Conservation (phyloP, 92 coral and sea anemone species). For the Parazoanthus darwini region DNA sequence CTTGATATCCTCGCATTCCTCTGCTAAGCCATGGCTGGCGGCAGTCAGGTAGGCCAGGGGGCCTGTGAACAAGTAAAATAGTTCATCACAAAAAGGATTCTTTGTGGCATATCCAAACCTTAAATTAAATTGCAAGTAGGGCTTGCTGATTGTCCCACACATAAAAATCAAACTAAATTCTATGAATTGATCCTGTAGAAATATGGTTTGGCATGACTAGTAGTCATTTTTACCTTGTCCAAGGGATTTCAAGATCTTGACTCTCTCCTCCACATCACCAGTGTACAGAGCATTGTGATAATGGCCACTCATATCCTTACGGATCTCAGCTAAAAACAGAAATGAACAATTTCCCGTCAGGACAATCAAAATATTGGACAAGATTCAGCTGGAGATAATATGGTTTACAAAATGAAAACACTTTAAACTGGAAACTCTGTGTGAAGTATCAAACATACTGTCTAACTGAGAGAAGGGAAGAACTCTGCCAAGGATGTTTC, state of each 20-base stretch:
- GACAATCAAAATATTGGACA: not conserved
- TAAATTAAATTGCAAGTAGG: too few species aligned
- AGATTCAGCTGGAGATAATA: not conserved
- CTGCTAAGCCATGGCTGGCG: slow-evolving; percentile 93
- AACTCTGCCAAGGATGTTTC: too few species aligned
- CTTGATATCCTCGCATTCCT: slow-evolving; percentile 85
- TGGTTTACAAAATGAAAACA: too few species aligned
- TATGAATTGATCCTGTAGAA: not conserved
- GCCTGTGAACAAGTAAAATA: slow-evolving; percentile 36
- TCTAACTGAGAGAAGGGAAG: too few species aligned
- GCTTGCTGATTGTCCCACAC: not conserved
- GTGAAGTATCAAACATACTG: too few species aligned
- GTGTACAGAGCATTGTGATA: slow-evolving; percentile 99
- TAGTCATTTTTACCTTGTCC: slow-evolving; percentile 73
- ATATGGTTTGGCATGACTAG: not conserved
- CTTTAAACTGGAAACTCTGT: too few species aligned
- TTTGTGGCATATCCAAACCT: not conserved
- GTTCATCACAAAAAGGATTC: too few species aligned
- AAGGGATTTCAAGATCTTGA: slow-evolving; percentile 89
- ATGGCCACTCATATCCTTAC: slow-evolving; percentile 98
- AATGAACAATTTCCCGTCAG: not conserved
- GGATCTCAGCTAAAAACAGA: slow-evolving; percentile 84
- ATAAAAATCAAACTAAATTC: too few species aligned
- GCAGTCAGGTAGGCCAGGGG: slow-evolving; percentile 96
- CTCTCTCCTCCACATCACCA: slow-evolving; percentile 97